A percentile compares a stretch with the other conserved stretches of the same genome.
phyloP scores from a whole-genome alignment of 2,113 vertebrate genomes.

The Ovibos moschatus region DNA sequence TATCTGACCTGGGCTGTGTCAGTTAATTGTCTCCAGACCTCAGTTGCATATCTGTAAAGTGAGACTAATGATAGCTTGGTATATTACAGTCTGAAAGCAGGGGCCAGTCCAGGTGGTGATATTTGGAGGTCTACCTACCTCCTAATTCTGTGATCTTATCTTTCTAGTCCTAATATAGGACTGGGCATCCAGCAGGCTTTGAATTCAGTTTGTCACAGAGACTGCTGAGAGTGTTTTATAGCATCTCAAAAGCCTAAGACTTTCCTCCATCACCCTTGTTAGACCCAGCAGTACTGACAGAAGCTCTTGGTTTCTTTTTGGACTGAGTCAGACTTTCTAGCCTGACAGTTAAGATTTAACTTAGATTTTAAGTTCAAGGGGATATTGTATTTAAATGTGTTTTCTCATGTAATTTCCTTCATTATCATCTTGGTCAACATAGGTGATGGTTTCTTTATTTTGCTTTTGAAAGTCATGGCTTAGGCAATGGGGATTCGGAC shows the following conservation, averaged over 20 bases:
- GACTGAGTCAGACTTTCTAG: neutral
- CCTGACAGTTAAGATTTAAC: neutral
- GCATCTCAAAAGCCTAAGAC: neutral
- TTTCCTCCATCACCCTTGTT: neutral
- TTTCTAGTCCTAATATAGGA: neutral
- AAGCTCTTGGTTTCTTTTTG: neutral
- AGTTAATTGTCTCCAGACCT: neutral
- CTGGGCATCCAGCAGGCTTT: neutral
- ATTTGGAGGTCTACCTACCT: neutral
- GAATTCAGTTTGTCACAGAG: neutral
- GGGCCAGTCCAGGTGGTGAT: neutral
- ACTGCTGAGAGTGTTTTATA: neutral
- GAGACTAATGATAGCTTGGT: neutral
- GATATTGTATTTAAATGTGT: conserved; percentile 3
- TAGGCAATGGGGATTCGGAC: neutral
- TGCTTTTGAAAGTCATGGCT: neutral
- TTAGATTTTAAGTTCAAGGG: conserved; percentile 18
- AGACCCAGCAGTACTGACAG: neutral
- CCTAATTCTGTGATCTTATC: neutral
- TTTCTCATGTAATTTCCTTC: neutral
- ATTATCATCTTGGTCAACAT: neutral
- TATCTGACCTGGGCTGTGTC: neutral
- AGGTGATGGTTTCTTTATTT: conserved; percentile 27
- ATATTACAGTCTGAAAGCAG: neutral
- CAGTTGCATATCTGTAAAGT: conserved; percentile 6